A percentile compares a stretch with the other conserved stretches of the same genome.
Evolutionary conservation across 2,113 vertebrate genomes (phyloP).

Genomic region (human): DNA sequence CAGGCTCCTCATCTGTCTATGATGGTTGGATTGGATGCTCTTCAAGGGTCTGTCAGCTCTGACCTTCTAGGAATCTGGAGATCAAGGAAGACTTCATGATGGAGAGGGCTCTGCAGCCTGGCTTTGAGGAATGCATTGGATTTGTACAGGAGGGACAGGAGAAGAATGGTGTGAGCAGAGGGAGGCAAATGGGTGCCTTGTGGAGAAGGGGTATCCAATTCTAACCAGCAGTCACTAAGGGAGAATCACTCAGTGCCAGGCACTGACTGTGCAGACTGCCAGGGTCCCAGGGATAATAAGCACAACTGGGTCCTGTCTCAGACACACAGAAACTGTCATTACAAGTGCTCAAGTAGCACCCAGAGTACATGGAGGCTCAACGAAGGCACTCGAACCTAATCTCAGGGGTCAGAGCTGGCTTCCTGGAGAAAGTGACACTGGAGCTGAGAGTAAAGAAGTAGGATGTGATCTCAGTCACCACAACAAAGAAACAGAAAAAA

Average conservation of each 20-base stretch:
- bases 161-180: background rate
- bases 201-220: background rate
- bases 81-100: background rate
- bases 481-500: too few relatives aligned
- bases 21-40: background rate
- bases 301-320: background rate
- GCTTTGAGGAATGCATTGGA: background rate
- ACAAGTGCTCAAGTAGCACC: background rate
- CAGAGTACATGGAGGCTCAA: background rate
- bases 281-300: background rate
- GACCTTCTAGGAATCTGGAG: background rate
- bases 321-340: background rate
- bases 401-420: background rate
- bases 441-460: background rate
- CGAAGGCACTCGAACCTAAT: background rate
- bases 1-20: background rate
- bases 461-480: too few relatives aligned
- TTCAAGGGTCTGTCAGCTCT: background rate
- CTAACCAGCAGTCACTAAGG: background rate
- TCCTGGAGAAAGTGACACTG: background rate
- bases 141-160: background rate
- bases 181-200: background rate
- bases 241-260: background rate
- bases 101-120: background rate
- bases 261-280: background rate